These are phyloP conservation scores for Rhodeus uyekii DNA, from an alignment of 2,797 vertebrate genomes.

Conservation along the genomic window DNA sequence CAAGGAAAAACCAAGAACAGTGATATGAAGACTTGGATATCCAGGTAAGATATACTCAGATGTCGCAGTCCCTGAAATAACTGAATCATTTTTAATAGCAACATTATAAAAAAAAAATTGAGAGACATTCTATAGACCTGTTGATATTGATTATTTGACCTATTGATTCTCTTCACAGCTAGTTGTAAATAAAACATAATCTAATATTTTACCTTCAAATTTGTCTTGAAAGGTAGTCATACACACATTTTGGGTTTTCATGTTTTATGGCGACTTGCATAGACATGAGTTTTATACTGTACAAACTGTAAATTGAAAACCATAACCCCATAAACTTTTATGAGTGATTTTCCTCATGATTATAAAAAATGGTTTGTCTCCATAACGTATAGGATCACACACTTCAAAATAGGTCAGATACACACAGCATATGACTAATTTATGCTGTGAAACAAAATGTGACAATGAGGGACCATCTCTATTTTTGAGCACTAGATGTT, in stretches of 20 bases:
- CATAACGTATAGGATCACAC: neutral
- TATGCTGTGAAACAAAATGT: neutral
- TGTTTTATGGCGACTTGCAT: neutral
- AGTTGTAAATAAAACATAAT: neutral
- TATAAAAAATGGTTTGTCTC: no score
- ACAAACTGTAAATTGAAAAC: neutral
- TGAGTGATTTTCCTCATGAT: no score
- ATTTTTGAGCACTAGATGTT: neutral
- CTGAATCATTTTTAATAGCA: neutral
- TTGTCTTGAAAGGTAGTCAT: neutral
- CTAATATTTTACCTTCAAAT: neutral
- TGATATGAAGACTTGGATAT: neutral
- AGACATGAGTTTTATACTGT: neutral
- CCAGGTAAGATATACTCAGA: conserved; percentile 12
- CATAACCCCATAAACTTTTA: no score
- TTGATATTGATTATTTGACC: no score
- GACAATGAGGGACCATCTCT: neutral
- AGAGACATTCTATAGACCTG: no score
- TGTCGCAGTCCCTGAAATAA: neutral
- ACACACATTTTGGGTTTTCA: no score
- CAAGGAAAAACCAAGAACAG: neutral
- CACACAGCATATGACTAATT: neutral
- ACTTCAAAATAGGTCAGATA: neutral
- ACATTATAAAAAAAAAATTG: neutral
- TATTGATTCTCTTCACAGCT: neutral